These are phyloP conservation scores for Mechanitis mazaeus DNA, from an alignment of 2,888 invertebrate genomes.

Conservation along the genomic window DNA sequence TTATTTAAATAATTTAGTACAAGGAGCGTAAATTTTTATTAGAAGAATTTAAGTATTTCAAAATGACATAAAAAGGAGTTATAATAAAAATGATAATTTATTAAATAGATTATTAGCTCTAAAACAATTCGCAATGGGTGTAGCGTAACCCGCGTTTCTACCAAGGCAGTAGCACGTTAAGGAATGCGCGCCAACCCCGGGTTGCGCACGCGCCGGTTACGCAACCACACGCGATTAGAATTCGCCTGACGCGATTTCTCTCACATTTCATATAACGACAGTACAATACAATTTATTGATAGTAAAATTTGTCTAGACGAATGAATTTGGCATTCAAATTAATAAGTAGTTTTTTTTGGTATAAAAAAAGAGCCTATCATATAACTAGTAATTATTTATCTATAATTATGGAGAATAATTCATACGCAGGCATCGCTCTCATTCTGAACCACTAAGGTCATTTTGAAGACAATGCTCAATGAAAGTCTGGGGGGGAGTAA, in stretches of 20 bases:
- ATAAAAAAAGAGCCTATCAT: too few relatives aligned
- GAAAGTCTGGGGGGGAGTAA: constrained; percentile 56
- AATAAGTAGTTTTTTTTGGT: not conserved
- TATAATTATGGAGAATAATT: not conserved
- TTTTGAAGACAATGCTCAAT: constrained; percentile 68
- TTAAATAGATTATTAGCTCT: too few relatives aligned
- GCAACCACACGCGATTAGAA: constrained; percentile 66
- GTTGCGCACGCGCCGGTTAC: constrained; percentile 51
- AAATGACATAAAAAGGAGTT: not conserved
- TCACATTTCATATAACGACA: constrained; percentile 61
- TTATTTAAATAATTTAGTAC: constrained; percentile 4
- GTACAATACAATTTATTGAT: constrained; percentile 49
- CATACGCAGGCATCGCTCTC: constrained; percentile 14
- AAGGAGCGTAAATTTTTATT: not conserved
- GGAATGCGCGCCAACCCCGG: constrained; percentile 67
- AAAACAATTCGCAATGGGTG: too few relatives aligned
- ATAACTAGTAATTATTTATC: too few relatives aligned
- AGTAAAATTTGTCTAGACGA: constrained; percentile 58
- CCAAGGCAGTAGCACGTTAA: constrained; percentile 27
- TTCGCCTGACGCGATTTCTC: constrained; percentile 68
- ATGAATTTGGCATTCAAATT: constrained; percentile 4
- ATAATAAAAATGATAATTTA: too few relatives aligned
- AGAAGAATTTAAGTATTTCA: not conserved
- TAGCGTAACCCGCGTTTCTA: constrained; percentile 8
- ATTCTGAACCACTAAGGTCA: constrained; percentile 45